These are phyloP conservation scores for Thalassaphorura encarpata DNA, from an alignment of 1,140 invertebrate species.

Conservation along the genomic window DNA sequence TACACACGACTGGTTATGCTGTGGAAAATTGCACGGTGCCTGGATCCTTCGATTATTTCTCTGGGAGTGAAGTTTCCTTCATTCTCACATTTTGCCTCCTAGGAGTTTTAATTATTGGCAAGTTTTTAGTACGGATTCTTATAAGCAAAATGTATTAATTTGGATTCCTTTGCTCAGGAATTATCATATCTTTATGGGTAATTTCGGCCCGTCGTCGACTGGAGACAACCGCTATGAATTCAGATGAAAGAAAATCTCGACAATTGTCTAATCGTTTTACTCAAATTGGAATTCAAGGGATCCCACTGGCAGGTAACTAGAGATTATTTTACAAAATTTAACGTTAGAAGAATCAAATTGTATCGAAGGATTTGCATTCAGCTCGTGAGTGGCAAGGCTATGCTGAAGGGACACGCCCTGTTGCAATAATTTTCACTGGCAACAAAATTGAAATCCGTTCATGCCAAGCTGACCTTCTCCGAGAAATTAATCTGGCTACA, in stretches of 20 bases:
- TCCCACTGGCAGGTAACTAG: too few species aligned
- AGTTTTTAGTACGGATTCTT: not conserved
- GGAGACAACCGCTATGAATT: too few species aligned
- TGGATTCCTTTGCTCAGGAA: not conserved
- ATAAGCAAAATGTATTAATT: not conserved
- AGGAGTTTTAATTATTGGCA: constrained; percentile 39
- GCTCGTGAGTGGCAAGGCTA: constrained; percentile 42
- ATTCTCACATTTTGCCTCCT: constrained; percentile 46
- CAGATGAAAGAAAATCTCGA: too few species aligned
- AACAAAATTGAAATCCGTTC: constrained; percentile 34
- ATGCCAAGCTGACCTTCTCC: constrained; percentile 35
- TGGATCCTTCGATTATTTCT: constrained; percentile 48
- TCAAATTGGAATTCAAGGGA: too few species aligned
- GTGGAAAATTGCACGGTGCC: constrained; percentile 41
- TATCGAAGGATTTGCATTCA: too few species aligned
- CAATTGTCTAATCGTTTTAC: too few species aligned
- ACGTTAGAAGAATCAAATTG: too few species aligned
- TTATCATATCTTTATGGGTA: too few species aligned
- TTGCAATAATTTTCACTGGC: constrained; percentile 39
- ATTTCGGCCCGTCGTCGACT: too few species aligned
- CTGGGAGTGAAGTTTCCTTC: constrained; percentile 50
- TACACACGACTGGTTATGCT: constrained; percentile 5
- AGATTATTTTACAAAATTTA: too few species aligned
- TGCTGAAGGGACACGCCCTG: constrained; percentile 36
- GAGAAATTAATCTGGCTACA: constrained; percentile 37